phyloP scores from a whole-genome alignment of 2,888 invertebrate species.

The Lysandra coridon region DNA sequence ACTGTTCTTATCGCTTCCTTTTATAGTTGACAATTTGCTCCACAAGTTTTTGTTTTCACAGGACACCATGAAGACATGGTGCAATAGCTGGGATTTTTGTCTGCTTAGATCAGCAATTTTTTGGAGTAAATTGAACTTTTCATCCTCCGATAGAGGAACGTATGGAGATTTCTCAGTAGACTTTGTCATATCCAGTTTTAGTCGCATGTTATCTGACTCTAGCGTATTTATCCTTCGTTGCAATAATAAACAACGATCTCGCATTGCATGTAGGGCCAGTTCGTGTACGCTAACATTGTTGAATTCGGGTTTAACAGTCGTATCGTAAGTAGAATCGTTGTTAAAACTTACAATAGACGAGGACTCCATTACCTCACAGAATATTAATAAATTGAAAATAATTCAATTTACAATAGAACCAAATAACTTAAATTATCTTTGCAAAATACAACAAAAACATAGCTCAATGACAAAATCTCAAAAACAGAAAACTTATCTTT shows the following conservation, averaged over 20 bases:
- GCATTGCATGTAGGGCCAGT: constrained; percentile 89
- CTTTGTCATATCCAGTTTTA: constrained; percentile 70
- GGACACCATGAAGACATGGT: constrained; percentile 90
- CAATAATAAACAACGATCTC: constrained; percentile 88
- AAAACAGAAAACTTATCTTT: no score
- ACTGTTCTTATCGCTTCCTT: constrained; percentile 53
- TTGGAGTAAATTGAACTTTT: constrained; percentile 76
- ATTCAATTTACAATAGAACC: no score
- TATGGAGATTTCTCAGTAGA: constrained; percentile 54
- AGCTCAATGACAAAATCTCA: no score
- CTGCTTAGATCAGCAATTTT: constrained; percentile 85
- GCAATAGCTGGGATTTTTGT: constrained; percentile 87
- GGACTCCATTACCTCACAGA: constrained; percentile 58
- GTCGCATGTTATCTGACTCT: constrained; percentile 87
- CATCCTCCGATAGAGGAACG: constrained; percentile 65
- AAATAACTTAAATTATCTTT: no score
- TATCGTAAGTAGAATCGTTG: constrained; percentile 71
- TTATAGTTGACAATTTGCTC: constrained; percentile 84
- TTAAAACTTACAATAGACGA: constrained; percentile 74
- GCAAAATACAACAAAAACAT: no score
- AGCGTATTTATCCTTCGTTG: constrained; percentile 85
- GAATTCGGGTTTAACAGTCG: constrained; percentile 66
- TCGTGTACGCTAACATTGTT: constrained; percentile 83
- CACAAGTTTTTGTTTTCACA: constrained; percentile 90
- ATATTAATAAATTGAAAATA: not conserved